phyloP scores from a whole-genome alignment of 2,797 vertebrate species.

The Melanotaenia maccullochi region DNA sequence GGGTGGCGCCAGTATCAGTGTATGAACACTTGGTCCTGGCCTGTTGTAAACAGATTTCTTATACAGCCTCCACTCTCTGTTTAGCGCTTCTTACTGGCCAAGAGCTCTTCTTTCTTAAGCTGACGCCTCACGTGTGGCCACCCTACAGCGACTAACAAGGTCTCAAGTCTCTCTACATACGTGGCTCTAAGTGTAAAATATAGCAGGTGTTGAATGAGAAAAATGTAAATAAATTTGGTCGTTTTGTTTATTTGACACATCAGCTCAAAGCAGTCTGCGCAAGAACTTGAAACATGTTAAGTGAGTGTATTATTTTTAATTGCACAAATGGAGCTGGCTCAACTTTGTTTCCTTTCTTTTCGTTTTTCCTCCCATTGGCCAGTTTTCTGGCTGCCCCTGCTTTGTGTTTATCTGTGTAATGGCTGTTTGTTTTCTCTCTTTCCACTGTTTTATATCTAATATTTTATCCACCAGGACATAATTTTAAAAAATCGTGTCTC shows the following conservation, averaged over 20 bases:
- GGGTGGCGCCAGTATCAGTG: conserved; percentile 35
- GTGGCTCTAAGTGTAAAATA: conserved; percentile 3
- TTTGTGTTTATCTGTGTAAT: too few relatives aligned
- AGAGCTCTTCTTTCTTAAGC: conserved; percentile 31
- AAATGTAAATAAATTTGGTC: background rate
- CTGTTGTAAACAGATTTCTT: conserved; percentile 29
- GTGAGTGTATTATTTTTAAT: background rate
- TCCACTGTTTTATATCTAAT: too few relatives aligned
- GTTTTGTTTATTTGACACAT: background rate
- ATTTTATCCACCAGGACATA: too few relatives aligned
- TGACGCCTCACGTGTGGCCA: conserved; percentile 20
- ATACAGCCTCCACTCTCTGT: conserved; percentile 3
- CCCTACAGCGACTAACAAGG: conserved; percentile 46
- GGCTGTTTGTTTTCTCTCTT: background rate
- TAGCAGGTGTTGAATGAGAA: background rate
- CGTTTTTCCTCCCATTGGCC: too few relatives aligned
- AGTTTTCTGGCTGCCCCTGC: too few relatives aligned
- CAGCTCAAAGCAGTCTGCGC: background rate
- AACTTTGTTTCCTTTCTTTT: background rate
- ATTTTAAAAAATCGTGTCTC: too few relatives aligned
- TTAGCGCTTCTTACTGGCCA: conserved; percentile 33
- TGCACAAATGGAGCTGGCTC: background rate
- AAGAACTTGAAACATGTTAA: background rate
- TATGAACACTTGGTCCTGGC: conserved; percentile 20
- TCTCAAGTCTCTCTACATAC: conserved; percentile 5